phyloP scores from a whole-genome alignment of 2,797 vertebrate species.

The Carduelis carduelis region DNA sequence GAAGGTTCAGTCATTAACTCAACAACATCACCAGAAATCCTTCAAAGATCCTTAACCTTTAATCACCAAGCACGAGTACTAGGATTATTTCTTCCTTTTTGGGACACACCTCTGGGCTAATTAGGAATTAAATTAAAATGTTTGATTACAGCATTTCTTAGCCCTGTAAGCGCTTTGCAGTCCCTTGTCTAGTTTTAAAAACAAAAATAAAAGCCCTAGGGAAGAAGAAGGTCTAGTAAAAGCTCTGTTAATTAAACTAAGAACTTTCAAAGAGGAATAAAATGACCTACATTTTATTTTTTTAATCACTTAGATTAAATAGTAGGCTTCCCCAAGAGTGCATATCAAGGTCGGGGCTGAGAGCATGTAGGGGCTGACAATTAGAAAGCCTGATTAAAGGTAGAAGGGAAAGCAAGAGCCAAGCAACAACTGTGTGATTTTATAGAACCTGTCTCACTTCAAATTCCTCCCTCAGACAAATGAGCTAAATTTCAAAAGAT shows the following conservation, averaged over 20 bases:
- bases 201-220: not conserved
- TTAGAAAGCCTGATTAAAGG: constrained; percentile 24
- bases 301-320: constrained; percentile 12
- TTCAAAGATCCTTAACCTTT: constrained; percentile 34
- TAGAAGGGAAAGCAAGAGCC: not conserved
- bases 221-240: constrained; percentile 1
- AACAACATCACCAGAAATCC: constrained; percentile 29
- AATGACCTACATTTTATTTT: constrained; percentile 22
- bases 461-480: constrained; percentile 19
- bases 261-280: constrained; percentile 23
- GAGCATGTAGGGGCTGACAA: not conserved
- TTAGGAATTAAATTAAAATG: constrained; percentile 28
- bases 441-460: not conserved
- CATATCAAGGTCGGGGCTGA: not conserved
- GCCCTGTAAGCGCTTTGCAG: not conserved
- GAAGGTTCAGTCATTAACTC: constrained; percentile 2
- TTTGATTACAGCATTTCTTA: constrained; percentile 21
- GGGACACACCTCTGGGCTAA: not conserved
- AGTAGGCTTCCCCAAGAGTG: not conserved
- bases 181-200: constrained; percentile 32
- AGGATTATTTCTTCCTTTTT: constrained; percentile 1
- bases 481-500: not conserved
- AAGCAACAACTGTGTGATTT: not conserved
- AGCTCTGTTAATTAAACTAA: constrained; percentile 40
- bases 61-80: not conserved